A percentile compares a stretch with the other conserved stretches of the same genome.
These are phyloP conservation scores for Drosophila anceps DNA, from an alignment of 2,888 invertebrate species.

Conservation along the genomic window DNA sequence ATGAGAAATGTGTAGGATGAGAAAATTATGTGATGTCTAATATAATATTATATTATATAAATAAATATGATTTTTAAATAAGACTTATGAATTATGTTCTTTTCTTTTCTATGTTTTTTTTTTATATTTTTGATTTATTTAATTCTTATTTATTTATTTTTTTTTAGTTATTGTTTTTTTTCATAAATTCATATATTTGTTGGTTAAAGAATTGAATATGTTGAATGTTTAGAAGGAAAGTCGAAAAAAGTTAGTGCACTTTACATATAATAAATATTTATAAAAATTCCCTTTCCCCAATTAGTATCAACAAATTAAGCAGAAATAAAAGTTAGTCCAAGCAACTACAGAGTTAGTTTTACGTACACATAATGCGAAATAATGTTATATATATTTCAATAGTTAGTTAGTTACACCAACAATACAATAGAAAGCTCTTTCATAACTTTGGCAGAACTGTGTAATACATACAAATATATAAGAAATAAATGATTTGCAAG, in stretches of 20 bases:
- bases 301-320: constrained; percentile 4
- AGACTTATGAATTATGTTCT: no score
- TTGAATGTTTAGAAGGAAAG: neutral
- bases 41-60: no score
- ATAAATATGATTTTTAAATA: no score
- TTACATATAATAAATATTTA: neutral
- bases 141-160: neutral
- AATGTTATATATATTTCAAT: neutral
- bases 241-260: neutral
- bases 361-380: neutral
- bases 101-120: no score
- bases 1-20: no score
- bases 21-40: no score
- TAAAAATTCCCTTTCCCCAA: neutral
- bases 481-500: constrained; percentile 27
- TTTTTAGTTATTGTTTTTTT: neutral
- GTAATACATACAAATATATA: neutral
- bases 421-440: neutral
- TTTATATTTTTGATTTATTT: neutral
- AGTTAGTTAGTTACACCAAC: neutral
- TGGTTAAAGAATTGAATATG: neutral
- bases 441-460: neutral
- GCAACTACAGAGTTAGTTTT: neutral
- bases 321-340: constrained; percentile 6
- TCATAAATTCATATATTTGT: neutral